phyloP scores from a whole-genome alignment of 2,113 vertebrate species.

The Mobula birostris region DNA sequence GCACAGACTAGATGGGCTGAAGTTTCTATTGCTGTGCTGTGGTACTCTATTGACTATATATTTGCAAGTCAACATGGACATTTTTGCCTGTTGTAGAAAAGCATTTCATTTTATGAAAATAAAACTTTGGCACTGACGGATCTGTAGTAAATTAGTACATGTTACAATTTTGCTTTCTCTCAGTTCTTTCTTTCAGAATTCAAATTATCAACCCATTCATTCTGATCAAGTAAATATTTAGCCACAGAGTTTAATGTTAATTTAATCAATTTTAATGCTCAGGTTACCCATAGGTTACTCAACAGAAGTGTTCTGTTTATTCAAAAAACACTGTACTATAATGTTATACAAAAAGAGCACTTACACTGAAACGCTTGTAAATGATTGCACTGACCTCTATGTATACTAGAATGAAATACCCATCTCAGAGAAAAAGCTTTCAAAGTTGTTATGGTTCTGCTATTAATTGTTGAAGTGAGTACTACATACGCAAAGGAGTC shows the following conservation, averaged over 20 bases:
- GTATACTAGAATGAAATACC: background rate
- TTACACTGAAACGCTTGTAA: background rate
- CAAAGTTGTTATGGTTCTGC: background rate
- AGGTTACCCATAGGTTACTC: conserved; percentile 13
- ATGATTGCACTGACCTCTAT: background rate
- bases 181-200: background rate
- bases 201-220: background rate
- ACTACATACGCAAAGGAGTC: background rate
- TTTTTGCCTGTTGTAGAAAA: too few species aligned
- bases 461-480: background rate
- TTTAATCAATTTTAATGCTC: conserved; percentile 8
- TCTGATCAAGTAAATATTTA: background rate
- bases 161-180: background rate
- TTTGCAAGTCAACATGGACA: background rate
- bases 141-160: background rate
- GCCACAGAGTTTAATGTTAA: background rate
- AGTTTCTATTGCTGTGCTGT: too few species aligned
- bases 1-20: too few species aligned
- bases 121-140: background rate
- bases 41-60: background rate
- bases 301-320: conserved; percentile 19
- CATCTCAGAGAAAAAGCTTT: background rate
- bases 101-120: too few species aligned
- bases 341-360: background rate
- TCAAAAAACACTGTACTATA: background rate